Conservation (phyloP, 2,797 vertebrate species). For the Vespertilio murinus region DNA sequence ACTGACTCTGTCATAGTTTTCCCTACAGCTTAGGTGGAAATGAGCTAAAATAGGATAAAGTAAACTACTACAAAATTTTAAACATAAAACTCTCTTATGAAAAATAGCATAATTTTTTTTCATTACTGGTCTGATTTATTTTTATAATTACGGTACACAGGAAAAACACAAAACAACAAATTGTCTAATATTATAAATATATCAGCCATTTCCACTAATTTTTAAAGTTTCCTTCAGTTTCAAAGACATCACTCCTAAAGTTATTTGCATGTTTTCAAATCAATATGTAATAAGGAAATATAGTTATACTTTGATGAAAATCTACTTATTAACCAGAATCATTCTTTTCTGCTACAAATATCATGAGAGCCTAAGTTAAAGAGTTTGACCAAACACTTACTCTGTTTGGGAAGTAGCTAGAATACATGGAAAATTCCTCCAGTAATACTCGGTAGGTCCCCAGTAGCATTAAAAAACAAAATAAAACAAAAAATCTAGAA, state of each 20-base stretch:
- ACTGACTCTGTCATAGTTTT: not conserved
- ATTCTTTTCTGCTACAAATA: not conserved
- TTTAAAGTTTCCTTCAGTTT: conserved; percentile 8
- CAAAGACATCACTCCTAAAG: not conserved
- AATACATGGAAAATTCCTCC: not conserved
- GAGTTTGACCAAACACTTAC: not conserved
- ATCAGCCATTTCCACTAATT: not conserved
- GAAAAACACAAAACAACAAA: not conserved
- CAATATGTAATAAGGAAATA: not conserved
- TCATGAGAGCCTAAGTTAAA: not conserved
- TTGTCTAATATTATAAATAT: not conserved
- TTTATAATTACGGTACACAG: not conserved
- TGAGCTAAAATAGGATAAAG: not conserved
- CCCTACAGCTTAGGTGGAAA: not conserved
- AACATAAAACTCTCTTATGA: not conserved
- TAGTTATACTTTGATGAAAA: not conserved
- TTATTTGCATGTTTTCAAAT: not conserved
- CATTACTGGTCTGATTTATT: not conserved
- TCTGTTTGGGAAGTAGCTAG: not conserved
- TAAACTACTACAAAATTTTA: not conserved
- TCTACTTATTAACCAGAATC: not conserved
- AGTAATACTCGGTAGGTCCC: not conserved
- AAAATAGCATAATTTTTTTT: not conserved
- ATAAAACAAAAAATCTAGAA: not conserved
- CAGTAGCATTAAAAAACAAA: not conserved